Percentiles rank a stretch among this genome's conserved stretches.
Conservation (phyloP, 2,113 vertebrate species). For the Paraplagusia blochii region DNA sequence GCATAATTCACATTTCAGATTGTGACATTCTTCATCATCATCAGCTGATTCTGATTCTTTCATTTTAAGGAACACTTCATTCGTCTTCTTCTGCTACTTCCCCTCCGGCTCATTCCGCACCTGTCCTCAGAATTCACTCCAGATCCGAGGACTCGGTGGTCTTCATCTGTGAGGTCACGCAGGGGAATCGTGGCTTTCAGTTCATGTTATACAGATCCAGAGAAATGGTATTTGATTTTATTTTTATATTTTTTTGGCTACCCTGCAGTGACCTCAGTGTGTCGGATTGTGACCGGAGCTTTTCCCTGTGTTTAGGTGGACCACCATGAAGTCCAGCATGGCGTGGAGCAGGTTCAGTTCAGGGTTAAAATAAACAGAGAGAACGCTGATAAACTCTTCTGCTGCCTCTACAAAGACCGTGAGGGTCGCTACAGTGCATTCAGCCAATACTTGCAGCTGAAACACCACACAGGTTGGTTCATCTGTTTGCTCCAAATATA, state of each 20-base stretch:
- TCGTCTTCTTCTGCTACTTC: conserved; percentile 23
- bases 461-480: conserved; percentile 34
- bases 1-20: too few species aligned
- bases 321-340: not conserved
- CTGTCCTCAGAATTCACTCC: conserved; percentile 35
- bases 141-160: conserved; percentile 22
- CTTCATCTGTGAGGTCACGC: conserved; percentile 62
- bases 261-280: not conserved
- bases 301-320: conserved; percentile 45
- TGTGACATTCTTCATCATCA: too few species aligned
- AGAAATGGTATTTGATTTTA: conserved; percentile 3
- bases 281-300: not conserved
- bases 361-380: conserved; percentile 12
- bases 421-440: conserved; percentile 48
- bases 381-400: conserved; percentile 41
- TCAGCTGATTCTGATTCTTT: not conserved
- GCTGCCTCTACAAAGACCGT: conserved; percentile 65
- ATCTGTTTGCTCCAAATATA: not conserved
- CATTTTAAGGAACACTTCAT: conserved; percentile 35
- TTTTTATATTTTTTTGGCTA: not conserved
- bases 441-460: conserved; percentile 60
- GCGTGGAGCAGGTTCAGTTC: conserved; percentile 47
- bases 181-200: conserved; percentile 41
- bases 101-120: conserved; percentile 16
- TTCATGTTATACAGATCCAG: conserved; percentile 51